phyloP scores from a whole-genome alignment of 2,797 vertebrate genomes.

The Iguana delicatissima region DNA sequence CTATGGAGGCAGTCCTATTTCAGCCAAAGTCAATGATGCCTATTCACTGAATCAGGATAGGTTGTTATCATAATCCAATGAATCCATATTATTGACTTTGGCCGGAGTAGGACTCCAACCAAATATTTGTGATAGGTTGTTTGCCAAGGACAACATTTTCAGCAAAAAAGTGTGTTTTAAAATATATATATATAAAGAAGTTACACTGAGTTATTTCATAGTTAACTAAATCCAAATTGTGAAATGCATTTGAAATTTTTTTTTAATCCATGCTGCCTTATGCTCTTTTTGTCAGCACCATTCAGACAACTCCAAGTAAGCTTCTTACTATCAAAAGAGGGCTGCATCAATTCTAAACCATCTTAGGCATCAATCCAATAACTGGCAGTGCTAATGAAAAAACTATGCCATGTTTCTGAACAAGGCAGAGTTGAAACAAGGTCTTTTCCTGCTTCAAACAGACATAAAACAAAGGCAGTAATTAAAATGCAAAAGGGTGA shows the following conservation, averaged over 20 bases:
- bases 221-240: constrained; percentile 18
- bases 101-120: too few relatives aligned
- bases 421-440: constrained; percentile 23
- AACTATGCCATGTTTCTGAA: constrained; percentile 32
- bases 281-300: neutral
- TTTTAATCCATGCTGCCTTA: neutral
- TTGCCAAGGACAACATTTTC: neutral
- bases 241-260: constrained; percentile 18
- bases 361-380: constrained; percentile 4
- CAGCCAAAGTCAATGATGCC: neutral
- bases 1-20: neutral
- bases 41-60: neutral
- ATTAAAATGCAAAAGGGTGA: constrained; percentile 35
- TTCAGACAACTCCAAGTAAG: neutral
- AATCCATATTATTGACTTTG: neutral
- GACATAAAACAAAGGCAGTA: constrained; percentile 26
- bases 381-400: constrained; percentile 26
- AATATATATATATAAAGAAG: neutral
- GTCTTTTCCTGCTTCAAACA: constrained; percentile 12
- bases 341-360: constrained; percentile 27
- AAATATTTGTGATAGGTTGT: neutral
- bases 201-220: neutral
- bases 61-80: neutral
- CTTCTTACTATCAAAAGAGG: constrained; percentile 15
- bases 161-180: neutral